Conservation (phyloP, 2,797 vertebrate species). For the Smutsia gigantea region DNA sequence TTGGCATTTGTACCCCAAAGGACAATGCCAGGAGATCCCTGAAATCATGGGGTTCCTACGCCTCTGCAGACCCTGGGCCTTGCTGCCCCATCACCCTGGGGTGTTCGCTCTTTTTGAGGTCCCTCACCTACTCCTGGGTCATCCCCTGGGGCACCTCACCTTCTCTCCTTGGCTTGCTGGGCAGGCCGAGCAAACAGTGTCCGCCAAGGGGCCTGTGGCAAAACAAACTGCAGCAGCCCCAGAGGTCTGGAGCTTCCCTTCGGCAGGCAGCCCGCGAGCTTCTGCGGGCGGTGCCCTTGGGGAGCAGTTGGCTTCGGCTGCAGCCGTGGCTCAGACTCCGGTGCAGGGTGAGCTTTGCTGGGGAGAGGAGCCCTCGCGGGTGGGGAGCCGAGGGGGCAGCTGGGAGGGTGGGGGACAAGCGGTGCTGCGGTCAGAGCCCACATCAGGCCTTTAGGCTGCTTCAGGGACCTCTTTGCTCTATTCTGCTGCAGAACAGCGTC, state of each 20-base stretch:
- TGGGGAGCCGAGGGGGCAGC: neutral
- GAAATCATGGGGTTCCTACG: neutral
- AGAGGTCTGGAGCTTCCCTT: neutral
- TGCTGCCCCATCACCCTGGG: neutral
- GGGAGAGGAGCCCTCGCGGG: neutral
- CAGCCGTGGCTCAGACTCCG: neutral
- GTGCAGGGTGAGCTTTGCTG: neutral
- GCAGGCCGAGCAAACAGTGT: neutral
- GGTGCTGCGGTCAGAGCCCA: neutral
- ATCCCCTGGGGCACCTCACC: neutral
- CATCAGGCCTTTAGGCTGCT: neutral
- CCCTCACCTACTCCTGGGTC: neutral
- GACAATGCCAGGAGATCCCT: neutral
- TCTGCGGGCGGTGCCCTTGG: neutral
- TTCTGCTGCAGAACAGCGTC: neutral
- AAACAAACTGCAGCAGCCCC: neutral
- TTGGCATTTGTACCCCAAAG: neutral
- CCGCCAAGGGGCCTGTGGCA: neutral
- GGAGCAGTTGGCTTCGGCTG: neutral
- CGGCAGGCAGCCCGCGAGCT: neutral
- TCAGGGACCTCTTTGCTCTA: neutral
- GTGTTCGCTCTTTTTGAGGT: neutral
- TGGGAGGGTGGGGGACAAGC: rapidly evolving
- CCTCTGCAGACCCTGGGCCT: neutral
- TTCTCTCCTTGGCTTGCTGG: neutral